These are phyloP conservation scores for Stegodyphus dumicola DNA, from an alignment of 1,140 invertebrate genomes.

Conservation along the genomic window DNA sequence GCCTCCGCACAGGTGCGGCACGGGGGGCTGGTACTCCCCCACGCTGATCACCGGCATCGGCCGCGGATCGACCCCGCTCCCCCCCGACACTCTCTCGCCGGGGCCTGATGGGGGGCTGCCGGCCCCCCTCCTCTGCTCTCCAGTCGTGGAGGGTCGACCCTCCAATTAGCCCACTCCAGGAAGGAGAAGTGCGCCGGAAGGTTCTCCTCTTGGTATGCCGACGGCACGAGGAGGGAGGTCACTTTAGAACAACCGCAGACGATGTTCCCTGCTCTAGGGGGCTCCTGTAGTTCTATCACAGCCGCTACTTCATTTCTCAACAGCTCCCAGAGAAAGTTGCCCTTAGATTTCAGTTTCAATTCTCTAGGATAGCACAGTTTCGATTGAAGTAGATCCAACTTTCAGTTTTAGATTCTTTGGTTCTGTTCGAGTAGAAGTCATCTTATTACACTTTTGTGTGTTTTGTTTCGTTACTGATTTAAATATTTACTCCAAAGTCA, in stretches of 20 bases:
- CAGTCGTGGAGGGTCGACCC: not conserved
- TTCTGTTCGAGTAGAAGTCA: too few relatives aligned
- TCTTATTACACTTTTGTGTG: too few relatives aligned
- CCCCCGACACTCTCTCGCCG: not conserved
- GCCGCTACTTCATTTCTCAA: too few relatives aligned
- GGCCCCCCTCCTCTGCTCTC: not conserved
- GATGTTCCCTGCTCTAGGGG: too few relatives aligned
- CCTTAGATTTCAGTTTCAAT: too few relatives aligned
- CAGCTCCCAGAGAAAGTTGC: too few relatives aligned
- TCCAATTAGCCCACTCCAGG: not conserved
- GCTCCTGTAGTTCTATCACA: too few relatives aligned
- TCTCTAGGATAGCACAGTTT: too few relatives aligned
- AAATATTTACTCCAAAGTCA: too few relatives aligned
- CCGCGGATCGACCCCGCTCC: not conserved
- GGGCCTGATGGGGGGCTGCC: not conserved
- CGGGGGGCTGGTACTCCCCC: conserved; percentile 51
- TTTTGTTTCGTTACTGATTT: too few relatives aligned
- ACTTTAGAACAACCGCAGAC: not conserved
- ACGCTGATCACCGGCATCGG: conserved; percentile 54
- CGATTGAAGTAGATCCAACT: too few relatives aligned
- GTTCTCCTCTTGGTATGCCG: not conserved
- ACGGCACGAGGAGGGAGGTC: not conserved
- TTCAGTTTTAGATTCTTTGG: too few relatives aligned
- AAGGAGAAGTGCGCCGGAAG: not conserved
- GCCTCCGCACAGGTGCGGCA: conserved; percentile 76